Base-by-base conservation (phyloP, 2,113 vertebrate species). In the Neopipo cinnamomea region DNA sequence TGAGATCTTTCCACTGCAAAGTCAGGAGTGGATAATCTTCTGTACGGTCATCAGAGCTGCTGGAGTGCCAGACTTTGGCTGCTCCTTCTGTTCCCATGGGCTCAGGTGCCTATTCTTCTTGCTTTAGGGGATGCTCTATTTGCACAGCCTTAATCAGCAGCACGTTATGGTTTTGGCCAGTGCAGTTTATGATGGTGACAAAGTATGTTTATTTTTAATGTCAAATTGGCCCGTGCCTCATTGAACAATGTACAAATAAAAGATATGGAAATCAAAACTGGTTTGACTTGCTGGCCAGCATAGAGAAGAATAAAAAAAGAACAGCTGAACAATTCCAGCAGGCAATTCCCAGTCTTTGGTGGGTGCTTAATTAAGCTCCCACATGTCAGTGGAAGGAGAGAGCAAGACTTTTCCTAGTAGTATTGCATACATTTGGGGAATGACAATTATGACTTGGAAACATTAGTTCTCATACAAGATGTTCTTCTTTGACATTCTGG, bases 181-280 rank as follows among this genome's bases (percentile, higher is more conserved):
- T 23, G 80, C 76, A 72, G 52, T 68, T 72, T 75, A 78, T 71
- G 79, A 52, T 67, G 68, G 95, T 96, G 93, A 84, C 95, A 90
- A 70, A 87, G 70, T 61, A 25, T 84, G 80, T 91, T 96, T 90
- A 81, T 91, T 96, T 90, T 90, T 74, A 77, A 93, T 78, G 83
- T 84, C 66, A 49, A 95, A 77, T 86, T 0, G 18, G 88, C 88
- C 76, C 0, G 4, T 93, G 91, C 73, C 73, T 86, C 76, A 89
- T 75, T 58, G 92, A 91, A 94, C 61, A 84, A 87, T 68, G 63
- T 63, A 89, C 70, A 83, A 94, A 92, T 87, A 93, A 91, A 89
- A 92, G 65, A 88, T 71, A 90, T 53, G 65, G 92, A 95, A 94
- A 95, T 93, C n/a, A 94, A 86, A 96, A 96, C 88, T 96, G 80